Conservation (phyloP, 1,140 invertebrate genomes). For the Zaprionus lachaisei region DNA sequence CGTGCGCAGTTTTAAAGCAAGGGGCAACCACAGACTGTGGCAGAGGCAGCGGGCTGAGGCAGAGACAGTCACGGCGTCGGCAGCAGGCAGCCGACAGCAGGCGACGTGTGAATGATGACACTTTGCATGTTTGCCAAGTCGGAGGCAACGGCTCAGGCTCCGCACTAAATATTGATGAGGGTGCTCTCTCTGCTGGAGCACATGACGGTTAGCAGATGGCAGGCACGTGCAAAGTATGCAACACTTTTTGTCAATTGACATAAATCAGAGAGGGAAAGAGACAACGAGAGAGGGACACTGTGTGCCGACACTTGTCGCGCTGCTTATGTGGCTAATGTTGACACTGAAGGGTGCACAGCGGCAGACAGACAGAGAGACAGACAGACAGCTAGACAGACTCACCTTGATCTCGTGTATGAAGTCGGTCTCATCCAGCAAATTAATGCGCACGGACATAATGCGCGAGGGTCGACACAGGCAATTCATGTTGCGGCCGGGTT, state of each 20-base stretch:
- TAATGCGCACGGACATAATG: conserved; percentile 85
- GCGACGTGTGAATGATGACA: conserved; percentile 83
- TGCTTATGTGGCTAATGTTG: conserved; percentile 55
- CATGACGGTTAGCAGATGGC: conserved; percentile 40
- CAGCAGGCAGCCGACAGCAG: conserved; percentile 44
- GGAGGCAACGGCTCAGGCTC: conserved; percentile 45
- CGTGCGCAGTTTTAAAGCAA: conserved; percentile 79
- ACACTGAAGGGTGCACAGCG: conserved; percentile 17
- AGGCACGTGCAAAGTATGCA: conserved; percentile 77
- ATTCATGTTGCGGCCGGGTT: conserved; percentile 70
- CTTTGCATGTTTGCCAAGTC: conserved; percentile 82
- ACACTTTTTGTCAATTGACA: conserved; percentile 71
- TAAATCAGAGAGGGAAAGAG: conserved; percentile 50
- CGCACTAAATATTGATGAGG: conserved; percentile 82
- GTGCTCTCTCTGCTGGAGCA: conserved; percentile 28
- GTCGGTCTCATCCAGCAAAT: conserved; percentile 88
- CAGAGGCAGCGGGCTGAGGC: conserved; percentile 20
- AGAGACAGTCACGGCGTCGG: conserved; percentile 1
- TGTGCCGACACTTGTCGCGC: conserved; percentile 13
- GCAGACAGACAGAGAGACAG: not conserved
- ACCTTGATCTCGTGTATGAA: conserved; percentile 88
- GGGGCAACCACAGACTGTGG: conserved; percentile 41
- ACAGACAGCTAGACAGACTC: conserved; percentile 66
- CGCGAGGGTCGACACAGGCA: conserved; percentile 84
- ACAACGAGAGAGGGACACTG: not conserved